A percentile compares a stretch with the other conserved stretches of the same genome.
Evolutionary conservation across 2,113 vertebrate species (phyloP).

Genomic region (Alouatta palliata): DNA sequence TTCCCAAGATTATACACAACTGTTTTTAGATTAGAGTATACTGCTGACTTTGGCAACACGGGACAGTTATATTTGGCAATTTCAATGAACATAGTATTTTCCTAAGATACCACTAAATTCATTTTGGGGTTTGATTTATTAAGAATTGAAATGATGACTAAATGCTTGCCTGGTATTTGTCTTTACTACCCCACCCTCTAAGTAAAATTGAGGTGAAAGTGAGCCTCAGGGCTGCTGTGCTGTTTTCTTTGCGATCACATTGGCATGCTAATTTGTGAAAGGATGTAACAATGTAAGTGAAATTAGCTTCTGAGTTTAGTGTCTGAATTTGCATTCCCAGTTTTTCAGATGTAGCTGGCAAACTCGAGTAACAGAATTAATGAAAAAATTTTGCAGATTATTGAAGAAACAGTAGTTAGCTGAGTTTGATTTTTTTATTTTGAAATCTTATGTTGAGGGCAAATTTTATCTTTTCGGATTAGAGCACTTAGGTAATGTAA

Average conservation of each 20-base stretch:
- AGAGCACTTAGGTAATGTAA: neutral
- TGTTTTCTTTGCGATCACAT: neutral
- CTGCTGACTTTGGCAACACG: constrained; percentile 59
- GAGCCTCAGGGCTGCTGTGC: neutral
- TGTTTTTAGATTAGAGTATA: neutral
- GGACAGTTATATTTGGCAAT: constrained; percentile 62
- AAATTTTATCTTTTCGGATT: neutral
- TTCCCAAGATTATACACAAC: constrained; percentile 33
- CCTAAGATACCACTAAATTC: constrained; percentile 50
- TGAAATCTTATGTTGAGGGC: neutral
- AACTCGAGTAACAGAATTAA: neutral
- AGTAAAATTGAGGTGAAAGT: constrained; percentile 11
- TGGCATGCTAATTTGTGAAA: neutral
- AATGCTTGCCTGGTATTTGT: constrained; percentile 25
- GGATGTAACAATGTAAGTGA: neutral
- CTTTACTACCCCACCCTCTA: neutral
- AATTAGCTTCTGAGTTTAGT: neutral
- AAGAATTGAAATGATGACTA: constrained; percentile 4
- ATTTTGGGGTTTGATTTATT: constrained; percentile 42
- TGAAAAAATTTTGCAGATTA: neutral
- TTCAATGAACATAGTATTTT: constrained; percentile 50
- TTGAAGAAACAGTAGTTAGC: neutral
- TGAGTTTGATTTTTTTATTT: neutral
- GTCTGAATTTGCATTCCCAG: neutral
- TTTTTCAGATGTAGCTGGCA: neutral